Evolutionary conservation across 1,140 invertebrate species (phyloP).

Genomic region (Odontomachus brunneus): DNA sequence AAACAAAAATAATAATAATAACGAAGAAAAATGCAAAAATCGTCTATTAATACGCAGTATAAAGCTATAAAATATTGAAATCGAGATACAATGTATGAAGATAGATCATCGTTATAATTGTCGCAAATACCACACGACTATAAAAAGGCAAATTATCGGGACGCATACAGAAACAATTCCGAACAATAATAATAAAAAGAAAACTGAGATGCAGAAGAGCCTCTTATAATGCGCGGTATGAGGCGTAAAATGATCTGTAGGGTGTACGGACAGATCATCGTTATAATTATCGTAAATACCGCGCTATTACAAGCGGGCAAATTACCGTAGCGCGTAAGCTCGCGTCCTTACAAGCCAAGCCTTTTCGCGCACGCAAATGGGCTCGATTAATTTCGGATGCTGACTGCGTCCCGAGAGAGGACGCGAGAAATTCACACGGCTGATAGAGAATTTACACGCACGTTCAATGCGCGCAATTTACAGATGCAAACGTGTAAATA

Average conservation of each 20-base stretch:
- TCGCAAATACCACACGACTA: background rate
- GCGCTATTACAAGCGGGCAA: background rate
- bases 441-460: no score
- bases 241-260: background rate
- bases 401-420: background rate
- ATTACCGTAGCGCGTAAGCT: conserved; percentile 7
- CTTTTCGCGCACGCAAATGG: background rate
- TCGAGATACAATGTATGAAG: no score
- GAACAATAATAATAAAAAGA: no score
- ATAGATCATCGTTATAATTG: conserved; percentile 19
- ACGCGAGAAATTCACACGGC: background rate
- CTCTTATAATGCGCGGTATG: background rate
- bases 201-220: no score
- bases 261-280: conserved; percentile 2
- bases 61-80: background rate
- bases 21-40: no score
- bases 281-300: conserved; percentile 16
- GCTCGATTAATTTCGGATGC: conserved; percentile 1
- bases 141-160: background rate
- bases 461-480: no score
- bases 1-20: no score
- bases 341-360: conserved; percentile 1
- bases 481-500: no score
- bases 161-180: background rate
- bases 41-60: background rate